Conservation (phyloP, 2,113 vertebrate species). For the Promerops cafer region DNA sequence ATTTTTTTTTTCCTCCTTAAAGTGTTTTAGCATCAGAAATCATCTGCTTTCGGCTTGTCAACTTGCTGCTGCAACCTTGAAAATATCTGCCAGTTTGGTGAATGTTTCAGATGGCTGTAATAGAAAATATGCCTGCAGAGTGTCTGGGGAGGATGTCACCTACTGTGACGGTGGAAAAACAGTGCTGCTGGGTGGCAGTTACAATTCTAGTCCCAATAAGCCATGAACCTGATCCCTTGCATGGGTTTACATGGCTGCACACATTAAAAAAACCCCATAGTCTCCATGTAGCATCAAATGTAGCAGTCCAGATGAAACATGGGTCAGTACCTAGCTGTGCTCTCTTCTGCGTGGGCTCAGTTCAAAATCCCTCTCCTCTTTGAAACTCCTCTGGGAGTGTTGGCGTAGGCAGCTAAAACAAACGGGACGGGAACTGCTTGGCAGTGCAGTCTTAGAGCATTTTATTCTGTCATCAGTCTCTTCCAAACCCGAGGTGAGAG, state of each 20-base stretch:
- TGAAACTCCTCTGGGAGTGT: not conserved
- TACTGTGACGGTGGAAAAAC: not conserved
- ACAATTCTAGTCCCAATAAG: not conserved
- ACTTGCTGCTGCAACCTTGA: not conserved
- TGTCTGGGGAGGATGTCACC: not conserved
- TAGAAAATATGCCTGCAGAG: not conserved
- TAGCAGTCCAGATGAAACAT: not conserved
- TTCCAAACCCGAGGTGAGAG: too few relatives aligned
- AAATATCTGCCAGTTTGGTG: not conserved
- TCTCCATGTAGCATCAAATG: not conserved
- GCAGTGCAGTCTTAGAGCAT: too few relatives aligned
- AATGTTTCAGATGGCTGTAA: not conserved
- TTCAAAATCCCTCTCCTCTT: not conserved
- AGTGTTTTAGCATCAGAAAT: not conserved
- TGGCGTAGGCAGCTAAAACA: too few relatives aligned
- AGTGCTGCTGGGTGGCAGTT: not conserved
- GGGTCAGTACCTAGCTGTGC: not conserved
- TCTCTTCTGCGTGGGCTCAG: not conserved
- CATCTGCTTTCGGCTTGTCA: not conserved
- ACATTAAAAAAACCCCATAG: not conserved
- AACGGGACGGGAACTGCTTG: too few relatives aligned
- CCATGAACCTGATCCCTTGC: not conserved
- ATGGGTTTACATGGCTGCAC: not conserved
- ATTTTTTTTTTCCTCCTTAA: not conserved
- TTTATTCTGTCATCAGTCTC: too few relatives aligned